Evolutionary conservation across 2,797 vertebrate genomes (phyloP).

Genomic region (Coilia nasus): DNA sequence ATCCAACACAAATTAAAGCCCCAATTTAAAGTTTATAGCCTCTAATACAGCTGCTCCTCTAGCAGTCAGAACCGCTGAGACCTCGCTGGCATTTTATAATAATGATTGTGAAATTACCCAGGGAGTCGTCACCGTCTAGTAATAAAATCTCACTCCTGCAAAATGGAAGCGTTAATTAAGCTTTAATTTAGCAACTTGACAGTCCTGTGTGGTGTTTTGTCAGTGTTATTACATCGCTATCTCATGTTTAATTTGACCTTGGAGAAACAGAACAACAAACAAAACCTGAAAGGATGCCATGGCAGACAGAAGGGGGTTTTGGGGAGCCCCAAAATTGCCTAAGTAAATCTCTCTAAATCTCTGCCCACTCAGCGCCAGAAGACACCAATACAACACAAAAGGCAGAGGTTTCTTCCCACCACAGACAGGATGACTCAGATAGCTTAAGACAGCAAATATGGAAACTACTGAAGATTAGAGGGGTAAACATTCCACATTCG

Average conservation of each 20-base stretch:
- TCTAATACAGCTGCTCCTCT: constrained; percentile 45
- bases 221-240: constrained; percentile 30
- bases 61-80: constrained; percentile 31
- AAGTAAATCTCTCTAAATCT: constrained; percentile 31
- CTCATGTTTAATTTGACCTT: constrained; percentile 48
- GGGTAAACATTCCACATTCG: constrained; percentile 32
- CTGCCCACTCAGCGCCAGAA: constrained; percentile 6
- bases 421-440: constrained; percentile 38
- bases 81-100: constrained; percentile 47
- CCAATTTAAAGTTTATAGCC: constrained; percentile 44
- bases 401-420: constrained; percentile 27
- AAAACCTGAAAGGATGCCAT: constrained; percentile 22
- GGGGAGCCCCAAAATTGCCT: neutral
- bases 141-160: constrained; percentile 50
- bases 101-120: constrained; percentile 50
- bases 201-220: constrained; percentile 32
- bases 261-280: constrained; percentile 24
- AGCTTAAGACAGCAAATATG: constrained; percentile 29
- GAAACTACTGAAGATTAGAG: constrained; percentile 26
- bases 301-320: neutral
- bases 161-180: constrained; percentile 56
- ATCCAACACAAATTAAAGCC: constrained; percentile 42
- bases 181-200: constrained; percentile 54
- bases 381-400: neutral
- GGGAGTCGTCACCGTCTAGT: constrained; percentile 44